Base-by-base conservation (phyloP, 2,797 vertebrate species). In the Novumbra hubbsi region DNA sequence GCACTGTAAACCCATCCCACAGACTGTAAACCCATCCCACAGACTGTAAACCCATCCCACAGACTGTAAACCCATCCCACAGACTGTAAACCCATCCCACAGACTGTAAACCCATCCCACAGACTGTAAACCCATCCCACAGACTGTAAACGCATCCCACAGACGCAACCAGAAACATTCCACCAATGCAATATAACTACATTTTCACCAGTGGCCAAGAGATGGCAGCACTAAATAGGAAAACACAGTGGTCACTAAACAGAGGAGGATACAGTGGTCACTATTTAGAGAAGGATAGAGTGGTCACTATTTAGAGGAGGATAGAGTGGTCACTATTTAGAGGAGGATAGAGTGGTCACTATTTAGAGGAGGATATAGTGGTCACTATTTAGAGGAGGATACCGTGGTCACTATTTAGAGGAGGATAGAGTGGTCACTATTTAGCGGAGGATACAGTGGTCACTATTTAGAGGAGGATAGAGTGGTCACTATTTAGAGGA, bases 181-280 rank as follows among this genome's bases (percentile, higher is more conserved):
- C 32, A 16, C 28, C 15, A 15, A 64, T 30, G 62, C 5, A 68
- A 19, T 27, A 72, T 6, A 45, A 19, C 11, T 57, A 57, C 34
- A 63, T 3, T 72, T 62, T 34, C 45, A 34, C n/a, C 62, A 9
- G 19, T 1, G 34, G 55, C 55, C 71, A 45, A 63, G 55, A 72
- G 71, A 64, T 72, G 57, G 71, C 55, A 72, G 55, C 57, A 28
- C n/a, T 3, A 14, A 32, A 57, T 27, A 21, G 52, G 52, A 21
- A n/a, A 8, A n/a, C 11, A 11, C 21, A 57, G 55, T 24, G 55
- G 55, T 21, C 55, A 24, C 8, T 24, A 21, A 34, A 49, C 7
- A 14, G 68, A 12, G 21, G 34, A 60, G 55, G 19, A 62, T 48
- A 45, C 41, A 45, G 41, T 12, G 41, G 41, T 3, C 41, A 45